Base-by-base conservation (phyloP, 2,888 invertebrate genomes). In the Syrista parreyssii region DNA sequence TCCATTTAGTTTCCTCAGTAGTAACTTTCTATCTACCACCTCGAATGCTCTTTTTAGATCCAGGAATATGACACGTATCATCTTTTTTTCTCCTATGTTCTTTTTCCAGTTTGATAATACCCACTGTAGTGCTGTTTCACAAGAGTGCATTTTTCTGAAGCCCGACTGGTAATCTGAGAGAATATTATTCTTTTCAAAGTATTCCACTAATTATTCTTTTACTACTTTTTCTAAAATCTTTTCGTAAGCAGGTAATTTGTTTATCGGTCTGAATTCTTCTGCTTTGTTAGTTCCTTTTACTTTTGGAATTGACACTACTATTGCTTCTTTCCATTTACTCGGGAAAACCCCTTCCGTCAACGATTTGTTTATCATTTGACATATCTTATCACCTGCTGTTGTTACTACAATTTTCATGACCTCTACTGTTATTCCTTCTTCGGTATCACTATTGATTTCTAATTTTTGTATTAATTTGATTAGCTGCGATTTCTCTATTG, bases 21-120 rank as follows among this genome's bases (percentile, higher is more conserved):
- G 35, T 30, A 73, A 77, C 30, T 77, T 30, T 68, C 69, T 73
- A 40, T 83, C 75, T 2, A 81, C 69, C 40, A 78, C 75, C 74
- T 81, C 82, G 75, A 78, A 81, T 4, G 82, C 79, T 55, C 83
- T 73, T 76, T 75, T 81, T 68, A 80, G 31, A 68, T 83, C 81
- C 68, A 83, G 73, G 72, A 83, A 82, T 2, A 82, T 69, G 12
- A 76, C 78, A 30, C 80, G 68, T 33, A 80, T 77, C 34, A 75
- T 68, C 30, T 82, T 73, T 1, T 78, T 68, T 3, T 81, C 36
- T 31, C 79, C 76, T 32, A 80, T 74, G 12, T 3, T 23, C 76
- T 68, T 76, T 68, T 79, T 82, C 82, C 80, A 81, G 12, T 69
- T 34, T 11, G 40, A 34, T 32, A 83, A 31, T 3, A 79, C 73